Conservation (phyloP, 2,113 vertebrate genomes). For the Antechinus flavipes region DNA sequence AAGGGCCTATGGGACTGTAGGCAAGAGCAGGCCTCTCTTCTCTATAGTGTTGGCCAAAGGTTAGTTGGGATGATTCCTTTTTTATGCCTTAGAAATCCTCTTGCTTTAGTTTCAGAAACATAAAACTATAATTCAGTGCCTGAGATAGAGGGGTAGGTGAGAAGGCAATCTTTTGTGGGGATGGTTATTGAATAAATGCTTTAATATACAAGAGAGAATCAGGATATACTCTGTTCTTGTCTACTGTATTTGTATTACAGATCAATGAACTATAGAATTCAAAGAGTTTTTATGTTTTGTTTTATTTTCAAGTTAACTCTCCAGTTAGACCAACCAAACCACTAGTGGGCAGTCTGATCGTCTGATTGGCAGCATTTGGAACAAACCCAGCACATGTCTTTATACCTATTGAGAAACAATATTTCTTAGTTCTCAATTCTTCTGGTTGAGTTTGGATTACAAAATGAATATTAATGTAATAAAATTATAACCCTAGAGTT, state of each 20-base stretch:
- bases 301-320: slow-evolving; percentile 1
- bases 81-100: slow-evolving; percentile 5
- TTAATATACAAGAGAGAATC: slow-evolving; percentile 32
- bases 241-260: not conserved
- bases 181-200: slow-evolving; percentile 36
- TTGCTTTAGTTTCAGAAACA: slow-evolving; percentile 15
- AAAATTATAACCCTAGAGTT: not conserved
- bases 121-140: slow-evolving; percentile 32
- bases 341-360: slow-evolving; percentile 7
- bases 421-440: not conserved
- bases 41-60: slow-evolving; percentile 44
- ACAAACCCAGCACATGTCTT: not conserved
- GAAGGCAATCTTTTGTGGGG: not conserved
- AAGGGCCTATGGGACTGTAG: slow-evolving; percentile 47
- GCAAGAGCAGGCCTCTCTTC: not conserved
- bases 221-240: not conserved
- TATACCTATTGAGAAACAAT: not conserved
- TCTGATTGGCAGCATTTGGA: not conserved
- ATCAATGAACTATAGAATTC: not conserved
- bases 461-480: not conserved
- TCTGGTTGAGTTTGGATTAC: not conserved
- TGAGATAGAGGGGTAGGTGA: not conserved
- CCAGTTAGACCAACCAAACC: slow-evolving; percentile 1
- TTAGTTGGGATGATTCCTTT: slow-evolving; percentile 4
- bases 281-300: not conserved